Percentiles rank a stretch among this genome's conserved stretches.
Conservation (phyloP, 2,888 invertebrate genomes). For the Drosophila histrio region DNA sequence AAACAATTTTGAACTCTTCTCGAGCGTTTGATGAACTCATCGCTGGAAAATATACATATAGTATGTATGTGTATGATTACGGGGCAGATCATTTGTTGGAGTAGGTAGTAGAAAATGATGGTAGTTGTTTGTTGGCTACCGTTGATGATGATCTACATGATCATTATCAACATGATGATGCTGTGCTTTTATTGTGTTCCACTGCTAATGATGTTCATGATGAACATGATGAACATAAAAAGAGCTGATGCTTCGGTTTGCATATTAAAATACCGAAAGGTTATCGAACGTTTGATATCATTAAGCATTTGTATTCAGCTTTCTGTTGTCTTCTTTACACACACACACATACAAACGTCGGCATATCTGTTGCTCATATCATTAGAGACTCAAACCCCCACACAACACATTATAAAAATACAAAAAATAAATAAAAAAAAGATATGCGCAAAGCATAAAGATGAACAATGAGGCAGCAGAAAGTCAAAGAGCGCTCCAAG, state of each 20-base stretch:
- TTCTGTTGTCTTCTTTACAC: constrained; percentile 42
- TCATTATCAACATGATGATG: constrained; percentile 35
- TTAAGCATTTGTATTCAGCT: constrained; percentile 70
- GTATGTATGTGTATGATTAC: constrained; percentile 20
- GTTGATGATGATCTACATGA: constrained; percentile 46
- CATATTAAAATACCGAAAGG: constrained; percentile 78
- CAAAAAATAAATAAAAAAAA: constrained; percentile 27
- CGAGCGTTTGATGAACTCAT: constrained; percentile 69
- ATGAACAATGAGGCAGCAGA: constrained; percentile 75
- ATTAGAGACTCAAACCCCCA: constrained; percentile 51
- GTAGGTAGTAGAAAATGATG: constrained; percentile 25
- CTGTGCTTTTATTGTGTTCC: constrained; percentile 61
- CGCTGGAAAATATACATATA: constrained; percentile 15
- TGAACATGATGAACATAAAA: constrained; percentile 39
- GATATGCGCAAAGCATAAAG: constrained; percentile 64
- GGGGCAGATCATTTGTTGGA: background rate
- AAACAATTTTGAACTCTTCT: constrained; percentile 63
- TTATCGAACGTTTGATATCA: constrained; percentile 83
- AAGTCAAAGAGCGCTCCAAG: constrained; percentile 35
- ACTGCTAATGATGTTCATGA: constrained; percentile 28
- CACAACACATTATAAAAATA: constrained; percentile 36
- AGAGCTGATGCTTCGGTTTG: constrained; percentile 53
- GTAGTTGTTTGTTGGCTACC: constrained; percentile 62
- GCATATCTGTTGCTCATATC: constrained; percentile 43
- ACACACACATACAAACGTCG: background rate